These are phyloP conservation scores for Nephotettix cincticeps DNA, from an alignment of 1,140 invertebrate genomes.

Conservation along the genomic window DNA sequence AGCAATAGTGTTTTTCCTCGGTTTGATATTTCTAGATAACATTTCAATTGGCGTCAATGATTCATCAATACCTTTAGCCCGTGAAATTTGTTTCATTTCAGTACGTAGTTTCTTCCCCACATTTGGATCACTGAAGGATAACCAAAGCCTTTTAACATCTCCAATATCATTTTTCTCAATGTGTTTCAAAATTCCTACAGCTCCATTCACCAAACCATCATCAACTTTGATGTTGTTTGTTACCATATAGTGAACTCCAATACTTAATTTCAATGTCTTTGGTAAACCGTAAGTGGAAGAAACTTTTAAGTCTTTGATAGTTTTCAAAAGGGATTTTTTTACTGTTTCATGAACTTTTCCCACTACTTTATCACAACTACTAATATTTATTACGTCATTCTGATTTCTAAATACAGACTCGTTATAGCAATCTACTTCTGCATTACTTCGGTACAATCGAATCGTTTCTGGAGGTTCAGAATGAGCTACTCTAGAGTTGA, in stretches of 20 bases:
- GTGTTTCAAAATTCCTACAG: too few relatives aligned
- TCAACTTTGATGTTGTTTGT: too few relatives aligned
- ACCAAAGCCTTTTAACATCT: neutral
- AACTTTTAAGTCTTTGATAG: neutral
- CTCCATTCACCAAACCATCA: too few relatives aligned
- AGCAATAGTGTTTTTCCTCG: too few relatives aligned
- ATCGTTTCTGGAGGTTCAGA: neutral
- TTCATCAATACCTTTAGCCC: too few relatives aligned
- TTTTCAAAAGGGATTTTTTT: neutral
- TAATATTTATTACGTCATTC: neutral
- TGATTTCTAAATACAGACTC: neutral
- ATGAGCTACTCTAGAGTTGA: too few relatives aligned
- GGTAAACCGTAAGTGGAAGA: neutral
- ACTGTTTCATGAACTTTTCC: neutral
- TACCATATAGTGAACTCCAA: too few relatives aligned
- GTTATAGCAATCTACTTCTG: neutral
- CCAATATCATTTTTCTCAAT: neutral
- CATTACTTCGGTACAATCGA: neutral
- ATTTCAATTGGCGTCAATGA: too few relatives aligned
- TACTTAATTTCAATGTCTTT: neutral
- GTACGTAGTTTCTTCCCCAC: slow-evolving; percentile 31
- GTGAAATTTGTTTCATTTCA: too few relatives aligned
- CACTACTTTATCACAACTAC: neutral
- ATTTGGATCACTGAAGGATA: neutral
- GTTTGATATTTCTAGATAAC: too few relatives aligned